Evolutionary conservation across 2,888 invertebrate species (phyloP).

Genomic region (Acanthacorydalis orientalis): DNA sequence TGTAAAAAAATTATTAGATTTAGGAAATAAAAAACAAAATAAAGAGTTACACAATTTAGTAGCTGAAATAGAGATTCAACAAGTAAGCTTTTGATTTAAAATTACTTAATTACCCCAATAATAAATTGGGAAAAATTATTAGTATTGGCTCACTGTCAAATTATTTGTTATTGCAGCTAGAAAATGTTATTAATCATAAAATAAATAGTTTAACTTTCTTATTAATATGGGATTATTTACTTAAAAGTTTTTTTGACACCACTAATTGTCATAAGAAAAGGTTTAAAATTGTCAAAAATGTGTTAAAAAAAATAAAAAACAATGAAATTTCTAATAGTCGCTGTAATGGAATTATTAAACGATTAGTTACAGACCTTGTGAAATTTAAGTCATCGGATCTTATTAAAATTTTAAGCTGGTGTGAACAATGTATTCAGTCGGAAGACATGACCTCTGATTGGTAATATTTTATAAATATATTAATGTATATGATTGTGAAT

Average conservation of each 20-base stretch:
- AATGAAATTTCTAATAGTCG: conserved; percentile 18
- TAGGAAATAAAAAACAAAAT: conserved; percentile 16
- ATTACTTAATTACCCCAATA: not conserved
- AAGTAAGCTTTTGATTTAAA: conserved; percentile 10
- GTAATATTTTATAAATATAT: conserved; percentile 16
- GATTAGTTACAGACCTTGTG: conserved; percentile 30
- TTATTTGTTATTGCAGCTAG: conserved; percentile 16
- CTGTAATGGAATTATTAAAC: conserved; percentile 30
- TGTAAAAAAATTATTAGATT: conserved; percentile 14
- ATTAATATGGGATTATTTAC: conserved; percentile 19
- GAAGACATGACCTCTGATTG: conserved; percentile 32
- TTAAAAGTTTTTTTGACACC: conserved; percentile 17
- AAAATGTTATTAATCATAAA: conserved; percentile 13
- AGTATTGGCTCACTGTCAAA: too few relatives aligned
- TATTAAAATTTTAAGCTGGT: conserved; percentile 35
- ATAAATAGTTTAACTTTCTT: conserved; percentile 15
- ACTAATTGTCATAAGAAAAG: conserved; percentile 17
- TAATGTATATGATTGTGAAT: not conserved
- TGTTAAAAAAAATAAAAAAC: conserved; percentile 18
- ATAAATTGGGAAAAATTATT: too few relatives aligned
- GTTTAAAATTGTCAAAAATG: conserved; percentile 14
- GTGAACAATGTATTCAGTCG: conserved; percentile 32
- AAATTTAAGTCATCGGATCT: conserved; percentile 33
- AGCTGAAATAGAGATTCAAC: conserved; percentile 10
- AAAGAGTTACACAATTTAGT: conserved; percentile 15